Evolutionary conservation across 2,888 invertebrate genomes (phyloP).

Genomic region (Salpingus planirostris): DNA sequence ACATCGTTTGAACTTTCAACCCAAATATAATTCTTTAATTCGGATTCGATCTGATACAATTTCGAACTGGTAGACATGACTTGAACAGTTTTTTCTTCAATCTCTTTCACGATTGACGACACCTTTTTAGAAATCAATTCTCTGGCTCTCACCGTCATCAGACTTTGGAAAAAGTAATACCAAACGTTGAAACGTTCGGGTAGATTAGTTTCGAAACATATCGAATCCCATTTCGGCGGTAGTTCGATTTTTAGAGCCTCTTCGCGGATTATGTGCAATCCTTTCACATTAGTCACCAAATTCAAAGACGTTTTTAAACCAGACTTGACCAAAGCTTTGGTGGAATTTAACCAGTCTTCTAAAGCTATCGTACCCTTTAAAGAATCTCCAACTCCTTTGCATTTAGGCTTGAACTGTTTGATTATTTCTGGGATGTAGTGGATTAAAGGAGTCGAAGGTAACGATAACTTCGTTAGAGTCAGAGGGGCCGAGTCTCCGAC

Average conservation of each 20-base stretch:
- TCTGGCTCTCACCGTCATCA: conserved; percentile 61
- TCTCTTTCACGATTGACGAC: conserved; percentile 30
- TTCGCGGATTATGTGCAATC: conserved; percentile 62
- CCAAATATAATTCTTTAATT: conserved; percentile 67
- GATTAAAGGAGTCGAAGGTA: conserved; percentile 32
- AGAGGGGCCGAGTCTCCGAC: conserved; percentile 31
- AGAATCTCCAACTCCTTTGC: conserved; percentile 15
- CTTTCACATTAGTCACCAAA: conserved; percentile 60
- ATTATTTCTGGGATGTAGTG: conserved; percentile 39
- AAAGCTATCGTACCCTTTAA: conserved; percentile 41
- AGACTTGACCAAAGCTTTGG: conserved; percentile 46
- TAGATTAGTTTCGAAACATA: conserved; percentile 54
- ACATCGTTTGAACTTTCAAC: conserved; percentile 54
- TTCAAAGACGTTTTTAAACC: conserved; percentile 53
- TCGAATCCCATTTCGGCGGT: conserved; percentile 53
- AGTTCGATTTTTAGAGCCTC: conserved; percentile 57
- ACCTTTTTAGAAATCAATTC: conserved; percentile 47
- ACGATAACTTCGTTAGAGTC: conserved; percentile 34
- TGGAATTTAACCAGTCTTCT: conserved; percentile 57
- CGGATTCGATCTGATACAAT: conserved; percentile 31
- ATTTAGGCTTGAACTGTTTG: conserved; percentile 36
- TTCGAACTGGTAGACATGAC: conserved; percentile 21
- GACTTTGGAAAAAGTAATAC: conserved; percentile 62
- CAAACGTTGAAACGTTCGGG: conserved; percentile 54
- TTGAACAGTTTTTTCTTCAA: conserved; percentile 38